Percentiles rank a stretch among this genome's conserved stretches.
Conservation (phyloP, 2,113 vertebrate genomes). For the Entelurus aequoreus region DNA sequence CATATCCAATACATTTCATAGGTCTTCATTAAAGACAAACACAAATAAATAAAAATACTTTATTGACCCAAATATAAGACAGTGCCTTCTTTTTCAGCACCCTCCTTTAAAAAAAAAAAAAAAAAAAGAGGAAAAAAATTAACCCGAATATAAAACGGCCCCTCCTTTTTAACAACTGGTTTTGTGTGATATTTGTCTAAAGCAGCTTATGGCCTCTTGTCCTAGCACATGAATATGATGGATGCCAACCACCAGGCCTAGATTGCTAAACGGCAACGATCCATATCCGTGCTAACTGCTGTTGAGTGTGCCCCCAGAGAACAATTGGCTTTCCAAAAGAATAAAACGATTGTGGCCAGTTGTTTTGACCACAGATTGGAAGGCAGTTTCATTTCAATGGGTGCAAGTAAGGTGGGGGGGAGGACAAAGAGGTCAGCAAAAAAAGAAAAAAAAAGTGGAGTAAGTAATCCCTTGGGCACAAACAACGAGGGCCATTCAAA, state of each 20-base stretch:
- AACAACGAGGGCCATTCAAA: constrained; percentile 49
- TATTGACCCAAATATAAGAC: too few species aligned
- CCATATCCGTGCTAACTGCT: constrained; percentile 9
- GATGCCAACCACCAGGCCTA: neutral
- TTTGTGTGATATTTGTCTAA: too few species aligned
- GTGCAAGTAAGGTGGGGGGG: constrained; percentile 28
- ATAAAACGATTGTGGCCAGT: constrained; percentile 15
- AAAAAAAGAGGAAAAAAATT: too few species aligned
- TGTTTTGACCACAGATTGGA: constrained; percentile 58
- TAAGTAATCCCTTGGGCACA: constrained; percentile 61
- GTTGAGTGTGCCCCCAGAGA: constrained; percentile 40
- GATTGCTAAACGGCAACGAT: neutral
- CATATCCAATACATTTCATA: too few species aligned
- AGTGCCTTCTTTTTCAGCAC: too few species aligned
- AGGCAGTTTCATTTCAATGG: constrained; percentile 61
- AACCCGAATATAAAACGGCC: too few species aligned
- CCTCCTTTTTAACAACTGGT: too few species aligned
- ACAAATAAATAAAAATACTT: too few species aligned
- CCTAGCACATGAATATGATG: too few species aligned
- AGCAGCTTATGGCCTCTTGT: too few species aligned
- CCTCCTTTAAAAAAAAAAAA: too few species aligned
- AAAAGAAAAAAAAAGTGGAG: constrained; percentile 38
- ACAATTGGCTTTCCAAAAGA: constrained; percentile 6
- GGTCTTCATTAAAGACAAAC: too few species aligned
- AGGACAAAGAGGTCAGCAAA: constrained; percentile 59